A percentile compares a stretch with the other conserved stretches of the same genome.
Evolutionary conservation across 2,113 vertebrate genomes (phyloP).

Genomic region (Podarcis muralis): DNA sequence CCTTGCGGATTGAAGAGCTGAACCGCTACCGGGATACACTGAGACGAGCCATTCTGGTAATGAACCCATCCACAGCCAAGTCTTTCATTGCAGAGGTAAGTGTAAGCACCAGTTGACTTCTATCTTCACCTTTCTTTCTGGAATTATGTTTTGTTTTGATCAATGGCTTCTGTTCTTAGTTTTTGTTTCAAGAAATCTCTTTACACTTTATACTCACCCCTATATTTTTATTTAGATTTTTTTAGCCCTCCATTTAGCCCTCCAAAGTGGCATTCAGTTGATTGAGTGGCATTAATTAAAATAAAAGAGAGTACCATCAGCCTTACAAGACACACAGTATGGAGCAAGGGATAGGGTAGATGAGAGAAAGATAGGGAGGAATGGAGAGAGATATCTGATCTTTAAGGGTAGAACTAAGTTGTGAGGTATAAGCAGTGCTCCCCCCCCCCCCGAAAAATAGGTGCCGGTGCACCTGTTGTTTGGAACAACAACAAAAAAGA

Average conservation of each 20-base stretch:
- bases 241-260: not conserved
- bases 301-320: too few species aligned
- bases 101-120: not conserved
- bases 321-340: too few species aligned
- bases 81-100: conserved; percentile 95
- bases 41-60: conserved; percentile 91
- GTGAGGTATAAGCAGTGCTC: too few species aligned
- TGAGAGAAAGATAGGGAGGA: too few species aligned
- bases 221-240: too few species aligned
- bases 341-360: too few species aligned
- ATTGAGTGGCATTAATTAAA: too few species aligned
- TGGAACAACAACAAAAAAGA: too few species aligned
- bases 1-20: conserved; percentile 94
- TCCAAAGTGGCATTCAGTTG: not conserved
- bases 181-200: not conserved
- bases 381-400: too few species aligned
- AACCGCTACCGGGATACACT: conserved; percentile 96
- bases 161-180: not conserved
- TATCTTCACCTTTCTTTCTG: not conserved
- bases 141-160: not conserved
- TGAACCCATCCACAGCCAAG: conserved; percentile 95
- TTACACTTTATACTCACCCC: not conserved
- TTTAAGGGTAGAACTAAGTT: too few species aligned
- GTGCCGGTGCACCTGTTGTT: too few species aligned
- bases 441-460: too few species aligned